phyloP scores from a whole-genome alignment of 1,140 invertebrate genomes.

The Anastrepha ludens region DNA sequence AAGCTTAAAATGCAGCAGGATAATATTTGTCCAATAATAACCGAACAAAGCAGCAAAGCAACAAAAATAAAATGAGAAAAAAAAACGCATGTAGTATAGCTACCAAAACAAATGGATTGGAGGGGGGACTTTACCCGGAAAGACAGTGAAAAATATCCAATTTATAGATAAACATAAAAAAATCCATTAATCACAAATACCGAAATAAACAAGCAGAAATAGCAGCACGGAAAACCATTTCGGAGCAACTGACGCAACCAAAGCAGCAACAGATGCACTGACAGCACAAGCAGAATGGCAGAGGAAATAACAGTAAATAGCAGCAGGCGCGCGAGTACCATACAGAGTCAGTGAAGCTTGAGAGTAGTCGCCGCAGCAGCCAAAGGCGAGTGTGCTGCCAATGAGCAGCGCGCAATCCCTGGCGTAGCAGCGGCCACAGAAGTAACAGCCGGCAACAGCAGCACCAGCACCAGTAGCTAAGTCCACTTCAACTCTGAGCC shows the following conservation, averaged over 20 bases:
- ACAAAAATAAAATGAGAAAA: neutral
- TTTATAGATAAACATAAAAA: slow-evolving; percentile 60
- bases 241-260: too few relatives aligned
- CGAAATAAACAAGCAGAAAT: slow-evolving; percentile 28
- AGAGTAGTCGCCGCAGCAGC: neutral
- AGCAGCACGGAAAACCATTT: neutral
- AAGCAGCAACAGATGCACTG: neutral
- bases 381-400: neutral
- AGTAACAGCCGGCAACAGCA: neutral
- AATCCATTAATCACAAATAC: slow-evolving; percentile 58
- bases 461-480: neutral
- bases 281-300: neutral
- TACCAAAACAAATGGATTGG: slow-evolving; percentile 28
- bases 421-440: neutral
- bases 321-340: neutral
- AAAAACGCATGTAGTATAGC: neutral
- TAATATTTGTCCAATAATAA: slow-evolving; percentile 55
- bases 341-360: neutral
- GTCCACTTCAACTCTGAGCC: neutral
- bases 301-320: neutral
- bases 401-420: neutral
- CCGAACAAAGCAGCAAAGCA: slow-evolving; percentile 36
- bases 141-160: slow-evolving; percentile 59
- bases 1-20: slow-evolving; percentile 42
- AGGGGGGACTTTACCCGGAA: slow-evolving; percentile 1